Evolutionary conservation across 1,140 invertebrate genomes (phyloP).

Genomic region (Spodoptera litura): DNA sequence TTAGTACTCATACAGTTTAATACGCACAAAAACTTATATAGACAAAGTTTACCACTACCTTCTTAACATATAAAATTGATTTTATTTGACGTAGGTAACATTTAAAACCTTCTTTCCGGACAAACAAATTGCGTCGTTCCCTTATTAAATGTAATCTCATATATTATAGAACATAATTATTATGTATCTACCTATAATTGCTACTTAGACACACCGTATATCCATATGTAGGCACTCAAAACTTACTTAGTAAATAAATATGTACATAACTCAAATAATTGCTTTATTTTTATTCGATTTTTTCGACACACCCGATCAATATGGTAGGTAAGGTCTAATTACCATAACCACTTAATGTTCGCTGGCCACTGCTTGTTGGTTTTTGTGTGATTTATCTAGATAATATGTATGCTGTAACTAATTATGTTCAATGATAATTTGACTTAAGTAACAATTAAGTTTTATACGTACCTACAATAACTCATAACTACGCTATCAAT

Average conservation of each 20-base stretch:
- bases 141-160: constrained; percentile 3
- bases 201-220: constrained; percentile 21
- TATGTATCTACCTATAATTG: constrained; percentile 15
- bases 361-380: constrained; percentile 29
- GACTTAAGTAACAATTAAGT: constrained; percentile 21
- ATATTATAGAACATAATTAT: constrained; percentile 5
- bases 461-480: neutral
- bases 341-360: constrained; percentile 42
- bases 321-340: constrained; percentile 33
- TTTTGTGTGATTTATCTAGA: constrained; percentile 43
- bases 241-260: constrained; percentile 34
- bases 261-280: constrained; percentile 45
- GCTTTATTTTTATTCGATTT: constrained; percentile 45
- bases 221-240: neutral
- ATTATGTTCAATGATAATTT: constrained; percentile 40
- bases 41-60: too few relatives aligned
- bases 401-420: constrained; percentile 21
- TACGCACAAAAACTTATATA: too few relatives aligned
- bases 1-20: too few relatives aligned
- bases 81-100: too few relatives aligned
- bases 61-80: neutral
- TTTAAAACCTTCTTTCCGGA: neutral
- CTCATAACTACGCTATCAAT: constrained; percentile 18
- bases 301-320: constrained; percentile 37
- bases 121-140: constrained; percentile 14